Evolutionary conservation across 2,888 invertebrate species (phyloP).

Genomic region (Tenodera sinensis): DNA sequence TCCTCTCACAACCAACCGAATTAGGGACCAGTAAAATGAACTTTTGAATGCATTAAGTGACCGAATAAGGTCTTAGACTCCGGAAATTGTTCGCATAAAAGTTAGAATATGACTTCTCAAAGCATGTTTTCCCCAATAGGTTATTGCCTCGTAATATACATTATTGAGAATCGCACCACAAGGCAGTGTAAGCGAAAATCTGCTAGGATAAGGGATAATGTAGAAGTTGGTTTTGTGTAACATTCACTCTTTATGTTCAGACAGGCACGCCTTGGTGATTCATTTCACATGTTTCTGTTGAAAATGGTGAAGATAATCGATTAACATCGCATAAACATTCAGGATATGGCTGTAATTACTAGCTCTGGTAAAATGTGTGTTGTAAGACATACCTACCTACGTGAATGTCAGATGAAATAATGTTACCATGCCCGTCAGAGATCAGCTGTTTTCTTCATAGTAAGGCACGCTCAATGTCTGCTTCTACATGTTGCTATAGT

Average conservation of each 20-base stretch:
- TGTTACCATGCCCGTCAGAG: neutral
- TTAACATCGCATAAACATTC: neutral
- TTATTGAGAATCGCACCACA: too few relatives aligned
- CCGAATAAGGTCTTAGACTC: too few relatives aligned
- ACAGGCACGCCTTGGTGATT: neutral
- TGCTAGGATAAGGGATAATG: neutral
- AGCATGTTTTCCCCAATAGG: too few relatives aligned
- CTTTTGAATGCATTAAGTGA: too few relatives aligned
- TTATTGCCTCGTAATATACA: too few relatives aligned
- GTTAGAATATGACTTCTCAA: too few relatives aligned
- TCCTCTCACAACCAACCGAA: too few relatives aligned
- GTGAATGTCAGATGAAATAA: neutral
- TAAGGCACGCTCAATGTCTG: neutral
- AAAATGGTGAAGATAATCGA: neutral
- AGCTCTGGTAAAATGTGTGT: neutral
- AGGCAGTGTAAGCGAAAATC: too few relatives aligned
- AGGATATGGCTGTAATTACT: neutral
- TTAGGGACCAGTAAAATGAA: too few relatives aligned
- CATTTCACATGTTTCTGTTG: neutral
- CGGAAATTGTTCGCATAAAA: too few relatives aligned
- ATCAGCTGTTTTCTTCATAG: neutral
- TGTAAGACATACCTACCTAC: neutral
- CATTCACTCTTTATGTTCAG: neutral
- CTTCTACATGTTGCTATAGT: neutral
- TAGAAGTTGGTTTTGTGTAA: neutral